Percentiles rank a stretch among this genome's conserved stretches.
Conservation (phyloP, 2,113 vertebrate genomes). For the Plotosus lineatus region DNA sequence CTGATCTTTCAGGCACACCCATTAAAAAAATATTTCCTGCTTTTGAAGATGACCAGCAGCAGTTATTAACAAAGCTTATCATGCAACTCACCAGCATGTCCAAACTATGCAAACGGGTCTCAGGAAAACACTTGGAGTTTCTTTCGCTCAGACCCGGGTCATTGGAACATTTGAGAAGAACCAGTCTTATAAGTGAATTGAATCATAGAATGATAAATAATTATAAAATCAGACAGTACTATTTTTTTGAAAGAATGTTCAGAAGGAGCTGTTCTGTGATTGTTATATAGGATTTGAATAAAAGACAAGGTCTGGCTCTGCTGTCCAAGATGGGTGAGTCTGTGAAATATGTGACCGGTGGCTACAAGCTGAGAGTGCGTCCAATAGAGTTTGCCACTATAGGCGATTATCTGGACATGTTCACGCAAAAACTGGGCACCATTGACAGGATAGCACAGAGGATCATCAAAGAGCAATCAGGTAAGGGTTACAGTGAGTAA, state of each 20-base stretch:
- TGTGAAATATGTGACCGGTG: conserved; percentile 90
- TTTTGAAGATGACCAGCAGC: conserved; percentile 9
- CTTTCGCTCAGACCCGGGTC: not conserved
- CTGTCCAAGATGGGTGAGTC: conserved; percentile 92
- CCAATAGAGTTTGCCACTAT: conserved; percentile 89
- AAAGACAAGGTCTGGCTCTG: conserved; percentile 91
- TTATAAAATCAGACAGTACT: not conserved
- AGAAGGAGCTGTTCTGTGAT: not conserved
- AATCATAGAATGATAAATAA: not conserved
- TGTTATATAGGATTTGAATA: conserved; percentile 87
- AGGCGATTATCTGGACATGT: conserved; percentile 90
- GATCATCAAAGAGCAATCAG: conserved; percentile 94
- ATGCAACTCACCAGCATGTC: not conserved
- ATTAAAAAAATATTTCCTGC: too few relatives aligned
- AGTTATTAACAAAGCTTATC: conserved; percentile 2
- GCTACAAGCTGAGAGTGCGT: conserved; percentile 88
- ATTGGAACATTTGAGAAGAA: not conserved
- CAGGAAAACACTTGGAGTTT: not conserved
- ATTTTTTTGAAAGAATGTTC: not conserved
- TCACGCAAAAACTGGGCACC: conserved; percentile 93
- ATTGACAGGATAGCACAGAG: conserved; percentile 96
- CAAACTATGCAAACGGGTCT: not conserved
- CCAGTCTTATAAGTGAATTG: too few relatives aligned
- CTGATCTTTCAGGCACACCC: too few relatives aligned
- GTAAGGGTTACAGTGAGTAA: conserved; percentile 63